Evolutionary conservation across 2,888 invertebrate genomes (phyloP), one percentile per base, ranked within the genome.

Genomic region (Anoplius nigerrimus): DNA sequence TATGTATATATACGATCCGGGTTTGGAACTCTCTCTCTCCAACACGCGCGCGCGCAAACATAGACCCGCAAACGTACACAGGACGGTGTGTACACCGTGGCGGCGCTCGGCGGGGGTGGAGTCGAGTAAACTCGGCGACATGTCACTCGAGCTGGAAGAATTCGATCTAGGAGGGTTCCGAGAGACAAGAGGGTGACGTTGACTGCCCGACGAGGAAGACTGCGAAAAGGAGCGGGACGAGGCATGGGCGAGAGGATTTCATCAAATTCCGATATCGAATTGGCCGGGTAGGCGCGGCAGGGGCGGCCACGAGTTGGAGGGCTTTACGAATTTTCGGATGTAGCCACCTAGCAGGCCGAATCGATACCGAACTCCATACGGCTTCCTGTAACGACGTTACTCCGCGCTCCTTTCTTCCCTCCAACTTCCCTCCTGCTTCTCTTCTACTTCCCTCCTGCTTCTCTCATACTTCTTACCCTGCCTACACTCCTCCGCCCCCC

Each of bases 121-220:
- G 66, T 68, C 80, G 77, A 80, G 84, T 84, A 86, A 87, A 87
- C 87, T 87, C 80, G 81, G 82, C 84, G 86, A 86, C 86, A 84
- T 86, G 88, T 87, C 86, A 88, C 82, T 84, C 84, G 88, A 86
- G 82, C 86, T 82, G 86, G 86, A 87, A 88, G 87, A 87, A 87
- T 87, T 87, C 87, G 86, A 88, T 87, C 84, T 78, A 69, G 65
- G 74, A 82, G 76, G 82, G 75, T 74, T 66, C 59, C 18, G 61
- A 51, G 34, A 34, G 54, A 52, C 66, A 56, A 51, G 69, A 77
- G 71, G 71, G 69, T 65, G 58, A 22, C 20, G 20, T 55, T 34
- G 27, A 27, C 67, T 58, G n/a, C 18, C 27, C 11, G 11, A 16
- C 21, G 46, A 8, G 58, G 20, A 8, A 16, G 34, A 16, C 11